A percentile compares a stretch with the other conserved stretches of the same genome.
phyloP scores from a whole-genome alignment of 1,140 invertebrate genomes.

The Zaprionus ghesquierei region DNA sequence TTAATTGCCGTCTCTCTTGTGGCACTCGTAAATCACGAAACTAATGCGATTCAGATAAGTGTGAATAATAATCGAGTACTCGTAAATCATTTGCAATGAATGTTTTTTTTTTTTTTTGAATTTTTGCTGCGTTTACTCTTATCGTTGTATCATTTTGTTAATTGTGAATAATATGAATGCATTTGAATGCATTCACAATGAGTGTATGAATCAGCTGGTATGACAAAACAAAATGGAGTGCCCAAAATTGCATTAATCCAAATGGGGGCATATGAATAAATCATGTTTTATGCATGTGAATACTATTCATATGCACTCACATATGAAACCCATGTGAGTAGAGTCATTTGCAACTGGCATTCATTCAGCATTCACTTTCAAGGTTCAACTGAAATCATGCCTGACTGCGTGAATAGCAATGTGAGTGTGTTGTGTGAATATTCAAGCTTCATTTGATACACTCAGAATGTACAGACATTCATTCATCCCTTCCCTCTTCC shows the following conservation, averaged over 20 bases:
- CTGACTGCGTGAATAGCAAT: background rate
- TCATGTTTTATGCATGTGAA: too few relatives aligned
- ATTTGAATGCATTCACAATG: background rate
- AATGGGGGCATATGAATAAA: too few relatives aligned
- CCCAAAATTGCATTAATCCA: background rate
- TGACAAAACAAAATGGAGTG: background rate
- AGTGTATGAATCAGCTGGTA: background rate
- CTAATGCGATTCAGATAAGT: background rate
- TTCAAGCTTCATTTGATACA: background rate
- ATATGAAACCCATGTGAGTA: too few relatives aligned
- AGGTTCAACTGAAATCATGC: background rate
- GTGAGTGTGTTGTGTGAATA: background rate
- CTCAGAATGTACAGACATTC: background rate
- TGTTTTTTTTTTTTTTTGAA: background rate
- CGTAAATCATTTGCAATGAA: background rate
- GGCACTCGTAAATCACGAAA: slow-evolving; percentile 5
- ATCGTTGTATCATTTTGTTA: background rate
- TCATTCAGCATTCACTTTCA: background rate
- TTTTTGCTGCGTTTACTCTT: background rate
- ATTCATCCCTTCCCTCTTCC: background rate
- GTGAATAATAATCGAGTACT: slow-evolving; percentile 3
- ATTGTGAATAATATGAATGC: background rate
- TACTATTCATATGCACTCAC: background rate
- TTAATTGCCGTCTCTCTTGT: slow-evolving; percentile 17
- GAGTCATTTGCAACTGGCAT: background rate